phyloP scores from a whole-genome alignment of 2,888 invertebrate species.

The Apodemia hepburni region DNA sequence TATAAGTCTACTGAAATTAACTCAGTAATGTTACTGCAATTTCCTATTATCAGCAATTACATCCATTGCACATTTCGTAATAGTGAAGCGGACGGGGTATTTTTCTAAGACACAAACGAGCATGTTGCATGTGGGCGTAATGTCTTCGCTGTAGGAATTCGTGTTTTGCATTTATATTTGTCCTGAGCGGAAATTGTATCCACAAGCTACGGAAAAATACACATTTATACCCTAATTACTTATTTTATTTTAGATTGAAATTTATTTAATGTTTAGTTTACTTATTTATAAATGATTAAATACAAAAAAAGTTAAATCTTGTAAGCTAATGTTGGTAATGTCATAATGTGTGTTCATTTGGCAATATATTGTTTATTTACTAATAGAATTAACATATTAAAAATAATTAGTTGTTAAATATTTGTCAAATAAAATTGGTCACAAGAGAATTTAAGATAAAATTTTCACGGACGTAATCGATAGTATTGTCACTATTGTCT shows the following conservation, averaged over 20 bases:
- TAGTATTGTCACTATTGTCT: too few species aligned
- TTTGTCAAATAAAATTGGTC: too few species aligned
- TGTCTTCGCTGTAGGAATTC: slow-evolving; percentile 22
- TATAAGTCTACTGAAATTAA: background rate
- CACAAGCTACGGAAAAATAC: slow-evolving; percentile 18
- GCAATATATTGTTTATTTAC: too few species aligned
- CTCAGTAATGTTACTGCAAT: slow-evolving; percentile 7
- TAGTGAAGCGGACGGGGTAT: slow-evolving; percentile 18
- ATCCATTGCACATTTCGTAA: slow-evolving; percentile 12
- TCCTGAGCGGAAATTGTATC: slow-evolving; percentile 21
- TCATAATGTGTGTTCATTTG: too few species aligned
- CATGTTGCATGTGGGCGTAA: slow-evolving; percentile 22
- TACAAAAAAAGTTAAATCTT: too few species aligned
- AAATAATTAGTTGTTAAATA: too few species aligned
- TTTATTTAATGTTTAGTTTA: background rate
- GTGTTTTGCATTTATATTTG: slow-evolving; percentile 24
- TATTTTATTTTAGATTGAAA: background rate
- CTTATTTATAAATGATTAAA: background rate
- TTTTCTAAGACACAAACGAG: slow-evolving; percentile 21
- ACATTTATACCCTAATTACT: slow-evolving; percentile 18
- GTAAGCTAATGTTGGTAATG: too few species aligned
- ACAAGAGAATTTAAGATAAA: too few species aligned
- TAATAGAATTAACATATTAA: too few species aligned
- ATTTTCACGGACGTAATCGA: too few species aligned
- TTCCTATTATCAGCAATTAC: slow-evolving; percentile 9